A percentile compares a stretch with the other conserved stretches of the same genome.
phyloP scores from a whole-genome alignment of 1,140 invertebrate species.

The Choristoneura fumiferana region DNA sequence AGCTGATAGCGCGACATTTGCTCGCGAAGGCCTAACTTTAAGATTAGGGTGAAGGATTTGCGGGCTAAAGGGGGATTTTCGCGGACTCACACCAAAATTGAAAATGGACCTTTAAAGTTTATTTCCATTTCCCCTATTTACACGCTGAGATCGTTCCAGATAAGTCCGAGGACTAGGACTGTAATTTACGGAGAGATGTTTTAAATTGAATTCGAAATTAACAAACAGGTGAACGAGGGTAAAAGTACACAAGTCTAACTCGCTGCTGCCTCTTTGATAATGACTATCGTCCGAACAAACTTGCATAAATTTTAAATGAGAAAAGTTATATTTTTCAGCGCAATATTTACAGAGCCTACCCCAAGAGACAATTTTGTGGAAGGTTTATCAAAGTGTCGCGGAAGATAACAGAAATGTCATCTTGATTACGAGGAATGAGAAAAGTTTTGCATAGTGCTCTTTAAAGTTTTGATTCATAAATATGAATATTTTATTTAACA shows the following conservation, averaged over 20 bases:
- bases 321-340: conserved; percentile 14
- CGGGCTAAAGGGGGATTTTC: conserved; percentile 53
- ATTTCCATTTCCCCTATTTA: conserved; percentile 26
- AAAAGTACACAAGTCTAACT: neutral
- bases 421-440: conserved; percentile 41
- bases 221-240: conserved; percentile 10
- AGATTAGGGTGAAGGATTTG: conserved; percentile 66
- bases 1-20: conserved; percentile 74
- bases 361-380: conserved; percentile 19
- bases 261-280: neutral
- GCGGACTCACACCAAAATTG: conserved; percentile 59
- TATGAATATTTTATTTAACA: too few species aligned
- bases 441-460: conserved; percentile 33
- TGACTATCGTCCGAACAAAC: neutral
- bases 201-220: conserved; percentile 18
- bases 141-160: conserved; percentile 24
- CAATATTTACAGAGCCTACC: conserved; percentile 4
- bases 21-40: conserved; percentile 58
- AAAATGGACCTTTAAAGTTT: conserved; percentile 54
- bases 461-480: neutral
- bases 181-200: conserved; percentile 24
- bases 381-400: conserved; percentile 39
- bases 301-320: conserved; percentile 16
- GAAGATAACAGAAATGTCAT: conserved; percentile 39
- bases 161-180: conserved; percentile 23